Base-by-base conservation (phyloP, 2,113 vertebrate genomes). In the Neolamprologus falcicula region DNA sequence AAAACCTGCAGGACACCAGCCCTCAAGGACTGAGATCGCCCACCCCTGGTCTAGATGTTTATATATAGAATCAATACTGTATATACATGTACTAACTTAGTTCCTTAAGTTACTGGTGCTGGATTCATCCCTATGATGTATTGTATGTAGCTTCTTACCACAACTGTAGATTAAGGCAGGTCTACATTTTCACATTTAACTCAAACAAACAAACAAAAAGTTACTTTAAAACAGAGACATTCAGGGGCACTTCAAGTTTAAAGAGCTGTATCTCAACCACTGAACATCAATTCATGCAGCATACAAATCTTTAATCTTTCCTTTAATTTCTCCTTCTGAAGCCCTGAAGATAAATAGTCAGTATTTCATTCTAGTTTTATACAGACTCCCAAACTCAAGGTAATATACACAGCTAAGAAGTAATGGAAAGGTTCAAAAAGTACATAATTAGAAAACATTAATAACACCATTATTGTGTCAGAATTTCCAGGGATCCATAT, bases 151-250 rank as follows among this genome's bases (percentile, higher is more conserved):
- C 68, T 73, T 47, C 14, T 73, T 16, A 73, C 21, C 40, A 26
- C 68, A 47, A 45, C 68, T 47, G 40, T 73, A 66, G 4, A 11
- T 92, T 94, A 94, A 94, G 93, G 93, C 93, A 89, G 84, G 12
- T 68, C 87, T 82, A 88, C 31, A 2, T 84, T 83, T 83, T 83
- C 57, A 90, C 5, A 13, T 66, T 66, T 7, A 53, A 53, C 26
- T 26, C 66, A 52, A 84, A 7, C 7, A 28, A 82, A 42, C 76
- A 26, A 5, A 63, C 7, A 21, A 26, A 37, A 1, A 21, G 61
- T 14, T 54, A 80, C 16, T 33, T 37, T 31, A 16, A 53, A 76
- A 73, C 68, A 85, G 5, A 89, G 17, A 81, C 16, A 55, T 47
- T 82, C 17, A 82, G 42, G 66, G 54, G 81, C 89, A 92, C 89